These are phyloP conservation scores for Pseudochirops corinnae DNA, from an alignment of 2,797 vertebrate species.

Conservation along the genomic window DNA sequence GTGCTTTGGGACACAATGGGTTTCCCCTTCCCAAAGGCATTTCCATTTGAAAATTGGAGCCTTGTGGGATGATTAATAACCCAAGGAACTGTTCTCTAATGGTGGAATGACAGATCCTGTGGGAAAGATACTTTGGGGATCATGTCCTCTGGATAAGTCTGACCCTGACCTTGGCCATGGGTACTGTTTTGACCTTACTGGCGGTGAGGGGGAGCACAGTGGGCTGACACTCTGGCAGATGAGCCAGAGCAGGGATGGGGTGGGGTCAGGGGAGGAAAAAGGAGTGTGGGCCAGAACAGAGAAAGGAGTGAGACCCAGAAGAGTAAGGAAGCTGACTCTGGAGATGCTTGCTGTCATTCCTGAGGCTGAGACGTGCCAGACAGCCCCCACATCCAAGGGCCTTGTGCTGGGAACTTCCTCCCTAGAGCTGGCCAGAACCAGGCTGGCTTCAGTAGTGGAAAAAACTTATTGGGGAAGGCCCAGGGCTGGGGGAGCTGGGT, in stretches of 20 bases:
- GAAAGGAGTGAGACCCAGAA: conserved; percentile 4
- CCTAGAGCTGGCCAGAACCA: not conserved
- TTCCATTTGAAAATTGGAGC: not conserved
- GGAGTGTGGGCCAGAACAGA: not conserved
- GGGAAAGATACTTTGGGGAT: not conserved
- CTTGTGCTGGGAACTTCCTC: not conserved
- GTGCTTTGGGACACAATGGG: not conserved
- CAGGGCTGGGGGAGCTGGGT: not conserved
- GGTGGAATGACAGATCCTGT: not conserved
- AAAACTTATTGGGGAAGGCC: not conserved
- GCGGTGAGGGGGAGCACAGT: not conserved
- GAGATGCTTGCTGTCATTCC: conserved; percentile 2
- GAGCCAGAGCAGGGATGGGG: not conserved
- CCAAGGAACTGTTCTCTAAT: not conserved
- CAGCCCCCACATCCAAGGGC: not conserved
- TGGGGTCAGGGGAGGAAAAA: not conserved
- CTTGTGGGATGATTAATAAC: not conserved
- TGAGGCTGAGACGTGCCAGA: not conserved
- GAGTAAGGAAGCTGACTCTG: not conserved
- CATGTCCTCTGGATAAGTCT: not conserved
- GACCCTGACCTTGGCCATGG: not conserved
- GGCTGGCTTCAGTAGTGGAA: not conserved
- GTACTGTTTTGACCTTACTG: not conserved
- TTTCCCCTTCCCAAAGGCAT: not conserved
- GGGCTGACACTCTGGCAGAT: not conserved